Base-by-base conservation (phyloP, 2,888 invertebrate genomes). In the Dusona sp. region DNA sequence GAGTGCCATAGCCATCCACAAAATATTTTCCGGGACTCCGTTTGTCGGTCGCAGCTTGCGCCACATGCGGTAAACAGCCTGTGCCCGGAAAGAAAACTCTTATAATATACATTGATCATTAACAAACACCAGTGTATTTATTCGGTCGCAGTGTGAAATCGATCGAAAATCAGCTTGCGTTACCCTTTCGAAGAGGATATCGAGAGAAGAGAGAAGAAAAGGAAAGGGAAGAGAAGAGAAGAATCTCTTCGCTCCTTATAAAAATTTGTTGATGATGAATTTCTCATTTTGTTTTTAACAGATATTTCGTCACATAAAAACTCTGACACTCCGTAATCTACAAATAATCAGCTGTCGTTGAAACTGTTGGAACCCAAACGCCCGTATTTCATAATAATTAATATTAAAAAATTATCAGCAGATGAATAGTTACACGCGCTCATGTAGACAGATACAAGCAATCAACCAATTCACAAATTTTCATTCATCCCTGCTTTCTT, bases 1-100 rank as follows among this genome's bases (percentile, higher is more conserved):
- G 16, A 65, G 36, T 19, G 36, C 19, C 65, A 65, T 65, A 4
- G 65, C 36, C 72, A 80, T 80, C 79, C 79, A 80, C 16, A 80
- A 8, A n/a, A 80, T 22, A 0, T 42, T 9, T 22, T 51, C 48
- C 19, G 79, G 79, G 2, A 54, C 45, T 13, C 1, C 13, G 3
- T 16, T 48, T 0, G 29, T 6, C 9, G 57, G 22, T 1, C 61
- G 16, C 1, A 73, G n/a, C 16, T 64, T 73, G 1, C 64, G 48
- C 73, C 72, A 80, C n/a, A 19, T 36, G 51, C 36, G 72, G 9
- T 48, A 36, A 64, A 80, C 42, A 51, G 70, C 79, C 79, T 70
- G 16, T 2, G 67, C 13, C 19, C 3, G n/a, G 9, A 67, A 51
- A 33, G 42, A 42, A 25, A 36, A 29, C 4, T 19, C 7, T 42